A percentile compares a stretch with the other conserved stretches of the same genome.
These are phyloP conservation scores for Archaeoteleia sp. DNA, from an alignment of 2,888 invertebrate genomes.

Conservation along the genomic window DNA sequence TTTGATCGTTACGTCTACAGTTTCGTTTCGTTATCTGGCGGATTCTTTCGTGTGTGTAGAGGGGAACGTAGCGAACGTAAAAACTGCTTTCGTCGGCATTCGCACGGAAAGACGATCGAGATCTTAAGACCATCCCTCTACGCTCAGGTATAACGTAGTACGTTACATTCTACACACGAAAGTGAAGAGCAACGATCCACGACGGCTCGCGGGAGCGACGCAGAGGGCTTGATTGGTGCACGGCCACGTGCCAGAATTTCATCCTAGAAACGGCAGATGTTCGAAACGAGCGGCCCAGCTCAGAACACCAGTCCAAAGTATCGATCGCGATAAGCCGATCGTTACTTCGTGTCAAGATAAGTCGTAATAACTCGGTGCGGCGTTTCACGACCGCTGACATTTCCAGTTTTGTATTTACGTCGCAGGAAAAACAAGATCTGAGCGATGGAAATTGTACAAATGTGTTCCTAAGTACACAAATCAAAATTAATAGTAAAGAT, in stretches of 20 bases:
- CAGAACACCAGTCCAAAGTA: slow-evolving; percentile 60
- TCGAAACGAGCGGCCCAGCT: slow-evolving; percentile 64
- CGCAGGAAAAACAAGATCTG: too few species aligned
- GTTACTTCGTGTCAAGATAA: slow-evolving; percentile 50
- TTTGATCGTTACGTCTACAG: slow-evolving; percentile 33
- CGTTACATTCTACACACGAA: slow-evolving; percentile 23
- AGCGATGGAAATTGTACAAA: too few species aligned
- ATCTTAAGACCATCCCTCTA: slow-evolving; percentile 21
- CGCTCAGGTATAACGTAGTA: slow-evolving; percentile 26
- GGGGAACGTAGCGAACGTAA: slow-evolving; percentile 20
- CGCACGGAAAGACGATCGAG: slow-evolving; percentile 33
- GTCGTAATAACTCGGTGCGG: slow-evolving; percentile 32
- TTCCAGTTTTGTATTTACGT: too few species aligned
- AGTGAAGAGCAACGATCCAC: slow-evolving; percentile 54
- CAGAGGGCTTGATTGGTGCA: slow-evolving; percentile 62
- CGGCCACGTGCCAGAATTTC: slow-evolving; percentile 66
- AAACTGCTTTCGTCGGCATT: slow-evolving; percentile 23
- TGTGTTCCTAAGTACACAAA: too few species aligned
- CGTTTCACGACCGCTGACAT: slow-evolving; percentile 19
- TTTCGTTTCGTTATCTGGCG: slow-evolving; percentile 20
- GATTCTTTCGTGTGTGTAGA: slow-evolving; percentile 8
- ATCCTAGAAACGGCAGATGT: slow-evolving; percentile 71
- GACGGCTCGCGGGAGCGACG: slow-evolving; percentile 56
- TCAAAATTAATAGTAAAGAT: too few species aligned
- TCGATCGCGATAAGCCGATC: slow-evolving; percentile 70